These are phyloP conservation scores for Xiphophorus hellerii DNA, from an alignment of 2,113 vertebrate genomes.

Conservation along the genomic window DNA sequence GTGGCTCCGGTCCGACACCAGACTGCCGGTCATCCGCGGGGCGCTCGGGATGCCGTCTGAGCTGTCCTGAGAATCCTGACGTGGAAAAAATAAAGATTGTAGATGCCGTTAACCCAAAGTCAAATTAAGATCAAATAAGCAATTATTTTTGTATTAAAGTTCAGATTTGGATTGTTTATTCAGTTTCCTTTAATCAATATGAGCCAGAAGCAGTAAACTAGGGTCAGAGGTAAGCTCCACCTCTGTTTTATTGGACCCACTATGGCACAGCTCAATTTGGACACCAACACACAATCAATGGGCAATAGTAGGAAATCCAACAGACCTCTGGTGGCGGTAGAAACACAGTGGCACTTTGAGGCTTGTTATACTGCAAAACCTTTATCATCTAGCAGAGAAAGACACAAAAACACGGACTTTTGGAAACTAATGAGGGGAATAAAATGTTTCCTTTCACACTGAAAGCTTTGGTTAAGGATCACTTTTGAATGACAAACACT, in stretches of 20 bases:
- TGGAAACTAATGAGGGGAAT: constrained; percentile 56
- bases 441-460: constrained; percentile 30
- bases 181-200: constrained; percentile 9
- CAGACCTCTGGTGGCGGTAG: constrained; percentile 84
- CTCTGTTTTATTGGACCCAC: constrained; percentile 41
- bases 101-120: neutral
- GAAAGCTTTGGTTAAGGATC: constrained; percentile 10
- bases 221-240: constrained; percentile 38
- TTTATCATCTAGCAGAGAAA: constrained; percentile 83
- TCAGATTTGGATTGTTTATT: neutral
- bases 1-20: constrained; percentile 95
- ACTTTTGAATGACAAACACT: constrained; percentile 8
- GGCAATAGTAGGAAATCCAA: constrained; percentile 73
- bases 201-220: constrained; percentile 11
- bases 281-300: constrained; percentile 61
- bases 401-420: constrained; percentile 73
- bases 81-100: constrained; percentile 12
- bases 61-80: constrained; percentile 95
- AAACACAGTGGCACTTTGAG: constrained; percentile 81
- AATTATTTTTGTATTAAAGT: neutral
- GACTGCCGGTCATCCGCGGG: constrained; percentile 92
- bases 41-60: constrained; percentile 90
- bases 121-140: neutral
- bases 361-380: constrained; percentile 85
- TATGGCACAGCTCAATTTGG: constrained; percentile 43